Evolutionary conservation across 2,888 invertebrate species (phyloP).

Genomic region (Anodontia alba): DNA sequence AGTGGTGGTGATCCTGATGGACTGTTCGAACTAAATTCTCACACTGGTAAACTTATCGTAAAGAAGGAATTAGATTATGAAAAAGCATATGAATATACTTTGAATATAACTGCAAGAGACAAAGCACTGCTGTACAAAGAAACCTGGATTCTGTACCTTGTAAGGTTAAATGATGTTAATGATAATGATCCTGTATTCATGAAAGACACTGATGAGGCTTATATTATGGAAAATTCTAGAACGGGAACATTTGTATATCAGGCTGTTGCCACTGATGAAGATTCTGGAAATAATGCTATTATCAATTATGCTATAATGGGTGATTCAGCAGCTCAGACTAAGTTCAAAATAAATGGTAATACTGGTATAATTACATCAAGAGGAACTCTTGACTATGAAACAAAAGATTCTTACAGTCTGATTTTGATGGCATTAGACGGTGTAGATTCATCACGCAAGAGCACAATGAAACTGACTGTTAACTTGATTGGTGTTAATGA

Average conservation of each 20-base stretch:
- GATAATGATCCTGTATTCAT: conserved; percentile 95
- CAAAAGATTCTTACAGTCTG: conserved; percentile 90
- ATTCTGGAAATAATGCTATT: conserved; percentile 94
- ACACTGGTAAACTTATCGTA: conserved; percentile 92
- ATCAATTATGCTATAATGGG: conserved; percentile 93
- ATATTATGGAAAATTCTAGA: conserved; percentile 93
- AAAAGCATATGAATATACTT: conserved; percentile 91
- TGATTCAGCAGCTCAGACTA: conserved; percentile 85
- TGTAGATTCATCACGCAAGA: conserved; percentile 88
- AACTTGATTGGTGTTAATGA: conserved; percentile 81
- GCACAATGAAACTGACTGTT: conserved; percentile 69
- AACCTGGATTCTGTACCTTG: conserved; percentile 92
- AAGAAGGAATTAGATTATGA: conserved; percentile 94
- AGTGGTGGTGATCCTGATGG: conserved; percentile 90
- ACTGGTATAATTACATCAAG: conserved; percentile 92
- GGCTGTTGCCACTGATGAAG: conserved; percentile 92
- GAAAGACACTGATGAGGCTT: conserved; percentile 91
- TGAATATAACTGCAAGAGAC: conserved; percentile 95
- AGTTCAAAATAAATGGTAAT: conserved; percentile 91
- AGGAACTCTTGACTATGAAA: conserved; percentile 94
- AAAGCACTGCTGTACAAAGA: conserved; percentile 92
- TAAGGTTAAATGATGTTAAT: conserved; percentile 94
- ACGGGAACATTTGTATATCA: conserved; percentile 88
- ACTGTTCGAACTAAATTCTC: conserved; percentile 92
- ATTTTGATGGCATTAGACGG: conserved; percentile 94